Percentiles rank a stretch among this genome's conserved stretches.
Evolutionary conservation across 2,113 vertebrate species (phyloP).

Genomic region (Peucedramus taeniatus): DNA sequence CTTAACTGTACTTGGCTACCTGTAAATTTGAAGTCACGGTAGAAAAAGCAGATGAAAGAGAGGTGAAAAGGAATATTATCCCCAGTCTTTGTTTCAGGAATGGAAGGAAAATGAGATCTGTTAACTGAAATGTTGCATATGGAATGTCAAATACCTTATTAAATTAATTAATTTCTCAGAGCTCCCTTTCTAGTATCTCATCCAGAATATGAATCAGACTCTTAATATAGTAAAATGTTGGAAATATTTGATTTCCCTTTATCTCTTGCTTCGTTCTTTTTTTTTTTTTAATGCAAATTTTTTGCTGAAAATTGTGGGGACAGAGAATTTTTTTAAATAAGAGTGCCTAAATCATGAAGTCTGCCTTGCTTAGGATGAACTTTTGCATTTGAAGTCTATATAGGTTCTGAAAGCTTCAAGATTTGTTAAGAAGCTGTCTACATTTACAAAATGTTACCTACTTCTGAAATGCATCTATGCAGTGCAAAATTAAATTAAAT

Average conservation of each 20-base stretch:
- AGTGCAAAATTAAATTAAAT: neutral
- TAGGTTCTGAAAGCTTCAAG: neutral
- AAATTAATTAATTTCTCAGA: neutral
- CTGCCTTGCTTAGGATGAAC: neutral
- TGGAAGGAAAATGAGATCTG: neutral
- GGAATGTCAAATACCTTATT: neutral
- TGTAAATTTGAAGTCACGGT: neutral
- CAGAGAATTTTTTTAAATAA: neutral
- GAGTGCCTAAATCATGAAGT: neutral
- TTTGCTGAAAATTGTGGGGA: neutral
- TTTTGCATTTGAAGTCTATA: neutral
- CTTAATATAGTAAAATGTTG: neutral
- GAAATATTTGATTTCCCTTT: neutral
- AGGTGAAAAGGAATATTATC: neutral
- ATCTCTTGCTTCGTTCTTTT: neutral
- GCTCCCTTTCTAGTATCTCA: neutral
- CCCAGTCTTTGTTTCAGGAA: neutral
- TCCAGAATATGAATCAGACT: neutral
- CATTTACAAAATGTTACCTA: neutral
- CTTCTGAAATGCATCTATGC: neutral
- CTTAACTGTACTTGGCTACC: neutral
- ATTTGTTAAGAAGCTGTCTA: neutral
- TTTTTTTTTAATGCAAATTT: neutral
- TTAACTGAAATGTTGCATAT: neutral
- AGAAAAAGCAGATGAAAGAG: neutral